Base-by-base conservation (phyloP, 2,888 invertebrate species). In the Hirtodrosophila cameraria region DNA sequence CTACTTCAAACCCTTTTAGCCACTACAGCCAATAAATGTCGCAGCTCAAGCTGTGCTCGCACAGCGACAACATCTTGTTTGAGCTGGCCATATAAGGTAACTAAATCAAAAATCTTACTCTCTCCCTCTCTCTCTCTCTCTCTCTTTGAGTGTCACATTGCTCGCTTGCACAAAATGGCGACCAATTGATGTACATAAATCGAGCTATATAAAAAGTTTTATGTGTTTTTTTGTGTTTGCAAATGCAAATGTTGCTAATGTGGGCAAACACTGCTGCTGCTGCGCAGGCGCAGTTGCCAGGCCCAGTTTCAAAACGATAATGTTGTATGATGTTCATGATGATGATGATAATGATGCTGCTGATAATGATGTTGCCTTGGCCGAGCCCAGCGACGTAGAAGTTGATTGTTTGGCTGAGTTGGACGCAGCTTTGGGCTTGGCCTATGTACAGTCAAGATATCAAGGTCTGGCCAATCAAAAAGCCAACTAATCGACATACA, bases 381-480 rank as follows among this genome's bases (percentile, higher is more conserved):
- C 81, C 75, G 77, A 75, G 55, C 83, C 76, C 76, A 76, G 75
- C 45, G 49, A 45, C 54, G 38, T 30, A 54, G 36, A 31, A 35
- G 63, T 50, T 50, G 50, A 20, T 31, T 39, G 48, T 23, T 39
- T 49, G 45, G 12, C 13, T 35, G 35, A 36, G 35, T 62, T 64
- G 74, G 62, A 67, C 74, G 70, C 43, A 46, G 39, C 50, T 69
- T 52, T 76, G 75, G 75, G 68, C 69, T 74, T 75, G 75, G 75
- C 50, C 72, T 72, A 74, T 70, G 59, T 70, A 67, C 52, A 50
- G 57, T 48, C 42, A 31, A 33, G 68, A 55, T 81, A 81, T 81
- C 82, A 81, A 81, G 77, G 80, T 81, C 81, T 82, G 82, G 84
- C 82, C 82, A 82, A 82, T 82, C 82, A 82, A 83, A 82, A 82